Evolutionary conservation across 2,113 vertebrate genomes (phyloP).

Genomic region (Prunella himalayana): DNA sequence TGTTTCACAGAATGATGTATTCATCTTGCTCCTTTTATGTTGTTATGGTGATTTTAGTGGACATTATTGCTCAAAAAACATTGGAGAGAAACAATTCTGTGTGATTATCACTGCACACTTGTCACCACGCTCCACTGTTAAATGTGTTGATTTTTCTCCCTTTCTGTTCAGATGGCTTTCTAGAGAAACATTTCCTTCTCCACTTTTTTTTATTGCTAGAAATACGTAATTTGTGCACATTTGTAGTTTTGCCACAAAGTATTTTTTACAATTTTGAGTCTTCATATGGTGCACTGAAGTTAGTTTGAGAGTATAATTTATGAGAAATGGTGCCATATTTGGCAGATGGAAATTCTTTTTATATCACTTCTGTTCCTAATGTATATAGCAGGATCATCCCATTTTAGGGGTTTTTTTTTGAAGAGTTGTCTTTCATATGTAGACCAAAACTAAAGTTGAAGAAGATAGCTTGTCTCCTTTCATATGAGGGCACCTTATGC

Average conservation of each 20-base stretch:
- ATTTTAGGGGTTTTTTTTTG: neutral
- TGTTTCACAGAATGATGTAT: neutral
- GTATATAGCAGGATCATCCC: conserved; percentile 30
- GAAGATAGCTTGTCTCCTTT: conserved; percentile 15
- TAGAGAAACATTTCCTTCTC: neutral
- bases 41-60: conserved; percentile 1
- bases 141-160: neutral
- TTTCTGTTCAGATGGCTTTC: conserved; percentile 9
- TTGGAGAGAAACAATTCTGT: neutral
- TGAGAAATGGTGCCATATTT: conserved; percentile 32
- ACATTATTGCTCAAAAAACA: neutral
- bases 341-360: conserved; percentile 50
- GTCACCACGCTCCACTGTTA: neutral
- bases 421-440: conserved; percentile 20
- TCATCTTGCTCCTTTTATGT: conserved; percentile 22
- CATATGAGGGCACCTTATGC: neutral
- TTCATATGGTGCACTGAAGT: conserved; percentile 50
- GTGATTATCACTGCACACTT: neutral
- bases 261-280: conserved; percentile 33
- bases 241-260: neutral
- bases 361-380: conserved; percentile 11
- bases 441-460: conserved; percentile 67
- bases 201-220: neutral
- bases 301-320: conserved; percentile 24
- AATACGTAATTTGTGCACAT: neutral